phyloP scores from a whole-genome alignment of 2,888 invertebrate genomes.

The Drosophila meridiana region DNA sequence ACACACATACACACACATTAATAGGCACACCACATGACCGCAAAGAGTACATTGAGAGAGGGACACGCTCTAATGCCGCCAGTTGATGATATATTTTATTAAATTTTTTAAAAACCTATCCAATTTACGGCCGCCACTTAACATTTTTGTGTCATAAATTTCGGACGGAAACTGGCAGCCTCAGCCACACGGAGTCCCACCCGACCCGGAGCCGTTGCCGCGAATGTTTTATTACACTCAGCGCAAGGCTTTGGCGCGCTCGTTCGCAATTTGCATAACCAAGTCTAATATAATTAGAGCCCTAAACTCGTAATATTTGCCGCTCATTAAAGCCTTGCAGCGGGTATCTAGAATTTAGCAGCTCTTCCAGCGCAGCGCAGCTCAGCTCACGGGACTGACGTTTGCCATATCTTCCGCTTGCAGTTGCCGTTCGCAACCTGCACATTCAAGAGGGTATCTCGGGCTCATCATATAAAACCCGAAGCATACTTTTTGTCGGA shows the following conservation, averaged over 20 bases:
- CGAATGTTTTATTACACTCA: slow-evolving; percentile 46
- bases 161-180: slow-evolving; percentile 6
- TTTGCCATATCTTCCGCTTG: not conserved
- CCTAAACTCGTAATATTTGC: slow-evolving; percentile 32
- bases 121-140: slow-evolving; percentile 48
- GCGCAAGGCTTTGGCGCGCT: slow-evolving; percentile 1
- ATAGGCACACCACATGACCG: slow-evolving; percentile 3
- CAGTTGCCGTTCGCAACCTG: not conserved
- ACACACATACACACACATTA: slow-evolving; percentile 1
- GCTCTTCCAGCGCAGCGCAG: not conserved
- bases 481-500: not conserved
- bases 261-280: slow-evolving; percentile 55
- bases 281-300: slow-evolving; percentile 55
- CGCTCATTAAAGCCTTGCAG: slow-evolving; percentile 16
- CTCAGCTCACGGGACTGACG: not conserved
- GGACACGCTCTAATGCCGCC: slow-evolving; percentile 3
- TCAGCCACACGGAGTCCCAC: not conserved
- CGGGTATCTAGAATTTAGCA: not conserved
- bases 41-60: not conserved
- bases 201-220: not conserved
- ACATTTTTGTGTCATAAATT: slow-evolving; percentile 60
- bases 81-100: slow-evolving; percentile 65
- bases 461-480: not conserved
- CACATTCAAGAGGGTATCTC: not conserved
- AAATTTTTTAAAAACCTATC: slow-evolving; percentile 41